Conservation (phyloP, 2,888 invertebrate species). For the Lysandra coridon region DNA sequence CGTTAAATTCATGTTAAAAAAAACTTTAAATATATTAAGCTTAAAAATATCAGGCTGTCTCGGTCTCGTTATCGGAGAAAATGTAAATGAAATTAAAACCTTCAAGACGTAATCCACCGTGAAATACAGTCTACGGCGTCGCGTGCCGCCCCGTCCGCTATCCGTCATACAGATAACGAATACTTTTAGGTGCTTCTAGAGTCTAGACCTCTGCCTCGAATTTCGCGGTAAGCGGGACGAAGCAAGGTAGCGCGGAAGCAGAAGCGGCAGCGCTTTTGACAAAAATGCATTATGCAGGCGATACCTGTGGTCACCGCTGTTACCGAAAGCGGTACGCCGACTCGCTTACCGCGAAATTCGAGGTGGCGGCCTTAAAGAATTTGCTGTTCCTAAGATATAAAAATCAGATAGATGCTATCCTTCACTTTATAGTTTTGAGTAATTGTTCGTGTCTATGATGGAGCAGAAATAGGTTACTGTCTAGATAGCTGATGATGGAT, state of each 20-base stretch:
- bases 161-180: slow-evolving; percentile 72
- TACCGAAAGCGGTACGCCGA: background rate
- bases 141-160: slow-evolving; percentile 60
- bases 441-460: background rate
- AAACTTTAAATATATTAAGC: background rate
- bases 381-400: background rate
- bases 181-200: slow-evolving; percentile 55
- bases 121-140: slow-evolving; percentile 37
- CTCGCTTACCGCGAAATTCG: background rate
- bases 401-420: background rate
- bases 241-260: background rate
- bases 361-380: background rate
- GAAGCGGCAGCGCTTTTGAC: background rate
- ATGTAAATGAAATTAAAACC: slow-evolving; percentile 29
- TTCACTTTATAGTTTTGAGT: background rate
- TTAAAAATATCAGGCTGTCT: background rate
- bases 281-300: background rate
- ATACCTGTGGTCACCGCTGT: no score
- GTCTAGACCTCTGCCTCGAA: slow-evolving; percentile 47
- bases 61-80: background rate
- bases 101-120: slow-evolving; percentile 27
- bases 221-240: background rate
- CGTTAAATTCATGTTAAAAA: background rate
- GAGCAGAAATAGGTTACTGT: background rate
- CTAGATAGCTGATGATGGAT: background rate